Conservation (phyloP, 37 sponge, comb jelly and placozoan genomes). For the Halichondria panicea region DNA sequence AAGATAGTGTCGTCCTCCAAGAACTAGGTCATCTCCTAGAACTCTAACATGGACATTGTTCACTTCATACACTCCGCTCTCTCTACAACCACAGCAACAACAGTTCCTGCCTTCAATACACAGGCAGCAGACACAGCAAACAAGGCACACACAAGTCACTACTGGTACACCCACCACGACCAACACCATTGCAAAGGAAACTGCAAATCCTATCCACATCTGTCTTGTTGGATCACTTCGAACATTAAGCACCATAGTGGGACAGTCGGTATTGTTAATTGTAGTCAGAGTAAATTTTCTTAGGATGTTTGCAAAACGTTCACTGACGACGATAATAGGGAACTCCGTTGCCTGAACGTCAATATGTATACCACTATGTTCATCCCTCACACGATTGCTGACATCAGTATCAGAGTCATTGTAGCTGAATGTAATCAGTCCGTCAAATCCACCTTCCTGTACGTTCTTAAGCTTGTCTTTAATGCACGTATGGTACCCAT, state of each 20-base stretch:
- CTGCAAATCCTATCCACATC: background rate
- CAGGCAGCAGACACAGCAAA: background rate
- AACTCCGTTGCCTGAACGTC: background rate
- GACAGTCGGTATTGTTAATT: background rate
- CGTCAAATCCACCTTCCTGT: background rate
- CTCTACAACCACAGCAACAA: background rate
- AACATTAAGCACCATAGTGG: background rate
- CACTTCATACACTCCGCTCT: conserved; percentile 11
- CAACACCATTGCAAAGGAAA: background rate
- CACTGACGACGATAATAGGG: conserved; percentile 13
- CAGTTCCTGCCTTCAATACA: background rate
- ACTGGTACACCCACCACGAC: conserved; percentile 1
- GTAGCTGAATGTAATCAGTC: conserved; percentile 8
- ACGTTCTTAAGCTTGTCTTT: background rate
- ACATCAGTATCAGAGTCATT: background rate
- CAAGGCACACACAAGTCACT: background rate
- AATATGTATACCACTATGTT: background rate
- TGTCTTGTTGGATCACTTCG: background rate
- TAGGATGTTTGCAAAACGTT: background rate
- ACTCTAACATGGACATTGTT: background rate
- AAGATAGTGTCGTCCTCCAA: background rate
- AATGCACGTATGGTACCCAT: background rate
- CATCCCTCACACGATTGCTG: background rate
- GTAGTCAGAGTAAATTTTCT: background rate
- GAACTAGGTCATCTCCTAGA: background rate